phyloP scores from a whole-genome alignment of 2,113 vertebrate genomes.

The Recurvirostra avosetta region DNA sequence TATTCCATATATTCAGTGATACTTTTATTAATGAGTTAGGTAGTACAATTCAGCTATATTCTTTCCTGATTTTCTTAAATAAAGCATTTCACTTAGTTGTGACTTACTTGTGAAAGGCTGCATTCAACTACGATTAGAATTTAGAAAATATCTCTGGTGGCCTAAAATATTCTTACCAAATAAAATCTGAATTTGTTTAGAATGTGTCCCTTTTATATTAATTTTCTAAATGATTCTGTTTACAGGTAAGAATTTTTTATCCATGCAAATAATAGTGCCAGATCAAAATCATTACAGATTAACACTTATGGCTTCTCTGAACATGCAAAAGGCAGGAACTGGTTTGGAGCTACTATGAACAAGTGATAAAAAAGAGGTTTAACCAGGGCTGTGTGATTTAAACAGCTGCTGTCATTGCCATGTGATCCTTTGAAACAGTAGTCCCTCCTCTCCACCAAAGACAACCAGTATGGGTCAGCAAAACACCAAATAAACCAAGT shows the following conservation, averaged over 20 bases:
- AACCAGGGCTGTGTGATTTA: neutral
- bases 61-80: neutral
- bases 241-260: neutral
- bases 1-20: neutral
- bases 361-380: neutral
- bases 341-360: neutral
- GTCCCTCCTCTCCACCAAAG: neutral
- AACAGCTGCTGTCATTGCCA: neutral
- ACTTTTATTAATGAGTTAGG: neutral
- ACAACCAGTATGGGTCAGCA: neutral
- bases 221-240: neutral
- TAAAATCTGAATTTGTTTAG: neutral
- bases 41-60: neutral
- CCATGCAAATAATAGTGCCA: neutral
- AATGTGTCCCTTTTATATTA: neutral
- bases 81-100: neutral
- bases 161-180: neutral
- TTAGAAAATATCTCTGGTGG: neutral
- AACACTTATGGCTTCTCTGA: neutral
- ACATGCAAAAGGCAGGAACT: neutral
- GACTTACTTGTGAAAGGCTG: neutral
- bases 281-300: neutral
- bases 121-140: neutral
- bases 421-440: neutral
- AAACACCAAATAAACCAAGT: neutral